Conservation (phyloP, 2,113 vertebrate genomes). For the Rana temporaria region DNA sequence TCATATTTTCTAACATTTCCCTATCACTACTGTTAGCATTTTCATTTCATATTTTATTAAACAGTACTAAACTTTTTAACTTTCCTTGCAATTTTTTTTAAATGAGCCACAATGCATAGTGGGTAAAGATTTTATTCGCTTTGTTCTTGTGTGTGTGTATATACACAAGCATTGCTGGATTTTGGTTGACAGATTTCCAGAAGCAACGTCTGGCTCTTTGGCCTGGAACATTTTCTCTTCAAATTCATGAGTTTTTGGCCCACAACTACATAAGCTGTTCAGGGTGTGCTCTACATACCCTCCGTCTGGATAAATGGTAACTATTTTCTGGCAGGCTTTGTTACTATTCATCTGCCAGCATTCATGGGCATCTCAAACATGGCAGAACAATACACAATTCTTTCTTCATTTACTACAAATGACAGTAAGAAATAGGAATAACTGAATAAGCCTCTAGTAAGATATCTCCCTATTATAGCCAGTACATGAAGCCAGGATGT, state of each 20-base stretch:
- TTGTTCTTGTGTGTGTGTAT: constrained; percentile 51
- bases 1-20: background rate
- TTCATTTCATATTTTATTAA: background rate
- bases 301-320: constrained; percentile 48
- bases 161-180: constrained; percentile 44
- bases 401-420: too few relatives aligned
- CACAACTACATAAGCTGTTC: constrained; percentile 55
- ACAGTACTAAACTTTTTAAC: constrained; percentile 25
- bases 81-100: too few relatives aligned
- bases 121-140: constrained; percentile 48
- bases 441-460: too few relatives aligned
- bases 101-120: background rate
- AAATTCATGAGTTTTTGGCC: constrained; percentile 58
- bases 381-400: constrained; percentile 3
- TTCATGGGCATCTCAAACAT: constrained; percentile 58
- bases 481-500: too few relatives aligned
- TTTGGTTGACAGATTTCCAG: constrained; percentile 62
- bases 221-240: constrained; percentile 59
- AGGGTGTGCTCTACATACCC: constrained; percentile 26
- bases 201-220: constrained; percentile 62
- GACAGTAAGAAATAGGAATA: too few relatives aligned
- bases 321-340: constrained; percentile 51
- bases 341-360: constrained; percentile 63
- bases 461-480: too few relatives aligned
- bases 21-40: background rate